A percentile compares a stretch with the other conserved stretches of the same genome.
phyloP scores from a whole-genome alignment of 2,113 vertebrate genomes.

The Callospermophilus lateralis region DNA sequence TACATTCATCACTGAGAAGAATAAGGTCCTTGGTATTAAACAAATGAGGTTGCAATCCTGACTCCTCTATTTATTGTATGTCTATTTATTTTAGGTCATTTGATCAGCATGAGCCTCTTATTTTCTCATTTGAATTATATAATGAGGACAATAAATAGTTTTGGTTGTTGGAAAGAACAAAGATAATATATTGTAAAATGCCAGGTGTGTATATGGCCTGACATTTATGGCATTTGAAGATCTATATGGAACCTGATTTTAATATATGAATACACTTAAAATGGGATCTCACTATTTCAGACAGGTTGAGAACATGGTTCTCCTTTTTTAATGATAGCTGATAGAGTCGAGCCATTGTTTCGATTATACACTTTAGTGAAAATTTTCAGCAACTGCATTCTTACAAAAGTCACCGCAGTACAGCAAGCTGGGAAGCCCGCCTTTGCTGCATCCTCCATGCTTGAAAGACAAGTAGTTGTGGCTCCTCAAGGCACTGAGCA shows the following conservation, averaged over 20 bases:
- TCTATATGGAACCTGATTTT: neutral
- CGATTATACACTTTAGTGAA: neutral
- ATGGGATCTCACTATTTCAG: neutral
- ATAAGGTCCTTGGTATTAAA: slow-evolving; percentile 9
- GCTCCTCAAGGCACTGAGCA: neutral
- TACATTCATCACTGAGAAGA: neutral
- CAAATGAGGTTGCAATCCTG: neutral
- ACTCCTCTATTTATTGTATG: neutral
- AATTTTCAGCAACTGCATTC: neutral
- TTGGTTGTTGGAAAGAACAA: neutral
- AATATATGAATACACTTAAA: neutral
- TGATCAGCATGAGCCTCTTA: neutral
- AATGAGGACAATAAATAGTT: neutral
- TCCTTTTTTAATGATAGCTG: neutral
- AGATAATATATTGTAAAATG: neutral
- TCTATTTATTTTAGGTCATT: slow-evolving; percentile 55
- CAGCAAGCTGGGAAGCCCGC: neutral
- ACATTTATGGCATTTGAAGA: neutral
- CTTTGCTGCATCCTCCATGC: neutral
- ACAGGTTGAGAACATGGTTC: neutral
- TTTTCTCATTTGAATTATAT: slow-evolving; percentile 26
- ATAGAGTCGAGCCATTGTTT: neutral
- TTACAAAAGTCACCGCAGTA: neutral
- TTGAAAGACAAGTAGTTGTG: slow-evolving; percentile 6
- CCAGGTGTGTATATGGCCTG: neutral